Base-by-base conservation (phyloP, 2,888 invertebrate species). In the Stenolophus ochropezus region DNA sequence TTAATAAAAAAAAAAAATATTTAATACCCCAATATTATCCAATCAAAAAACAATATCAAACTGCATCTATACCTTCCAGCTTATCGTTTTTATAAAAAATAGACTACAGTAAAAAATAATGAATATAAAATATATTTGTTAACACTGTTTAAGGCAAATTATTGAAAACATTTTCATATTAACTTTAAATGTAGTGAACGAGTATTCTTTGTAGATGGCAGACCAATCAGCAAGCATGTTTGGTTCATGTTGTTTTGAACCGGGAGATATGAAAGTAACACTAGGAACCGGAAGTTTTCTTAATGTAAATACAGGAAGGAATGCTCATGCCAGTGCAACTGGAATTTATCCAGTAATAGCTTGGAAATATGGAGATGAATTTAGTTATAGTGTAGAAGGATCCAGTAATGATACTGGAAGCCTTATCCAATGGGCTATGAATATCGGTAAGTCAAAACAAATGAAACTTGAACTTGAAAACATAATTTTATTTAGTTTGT, bases 271-370 rank as follows among this genome's bases (percentile, higher is more conserved):
- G 0, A 98, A 97, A 87, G 90, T 97, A 1, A 97, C 97, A 0
- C 92, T 98, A 90, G 98, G 98, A 0, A 98, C 98, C 0, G 98
- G 98, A 0, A 95, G 96, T 0, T 98, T 98, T 89, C 89, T 98
- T 56, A 93, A 97, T 87, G 92, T 97, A 42, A 95, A 97, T 87
- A 96, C 97, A 0, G 96, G 95, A 0, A 84, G 86, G 0, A 87
- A 91, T 83, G 94, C 97, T 0, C 95, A 96, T 86, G 95, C 96
- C 0, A 96, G 96, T 65, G 90, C 96, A 2, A 93, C 93, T 76
- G 98, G 97, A 0, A 91, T 98, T 47, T 98, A 98, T 89, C 98
- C 99, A 0, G 89, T 98, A 21, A 94, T 98, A 42, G 98, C 95
- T 0, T 99, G 98, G 98, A 91, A 91, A 84, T 90, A 93, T 42